These are phyloP conservation scores for Centrocercus urophasianus DNA, from an alignment of 2,113 vertebrate species.

Conservation along the genomic window DNA sequence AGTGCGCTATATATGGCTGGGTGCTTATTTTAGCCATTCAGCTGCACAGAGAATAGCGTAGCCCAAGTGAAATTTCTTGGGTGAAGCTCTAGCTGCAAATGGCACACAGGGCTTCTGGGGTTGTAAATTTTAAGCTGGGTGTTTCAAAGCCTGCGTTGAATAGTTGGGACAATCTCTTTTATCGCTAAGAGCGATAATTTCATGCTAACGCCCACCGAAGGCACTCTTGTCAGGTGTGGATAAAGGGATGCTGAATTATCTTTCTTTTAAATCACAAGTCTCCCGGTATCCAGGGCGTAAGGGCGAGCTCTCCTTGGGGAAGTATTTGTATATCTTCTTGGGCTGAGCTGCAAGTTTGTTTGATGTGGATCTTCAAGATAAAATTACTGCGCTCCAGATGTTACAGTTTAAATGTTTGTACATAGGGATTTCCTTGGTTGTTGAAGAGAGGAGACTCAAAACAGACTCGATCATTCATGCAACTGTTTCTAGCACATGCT, in stretches of 20 bases:
- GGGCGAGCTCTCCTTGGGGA: conserved; percentile 63
- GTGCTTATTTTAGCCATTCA: conserved; percentile 66
- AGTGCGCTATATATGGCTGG: conserved; percentile 58
- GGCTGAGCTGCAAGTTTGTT: conserved; percentile 67
- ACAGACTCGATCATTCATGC: conserved; percentile 73
- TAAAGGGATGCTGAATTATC: conserved; percentile 64
- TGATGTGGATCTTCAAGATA: conserved; percentile 80
- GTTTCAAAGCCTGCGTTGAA: conserved; percentile 15
- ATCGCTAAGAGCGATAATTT: conserved; percentile 56
- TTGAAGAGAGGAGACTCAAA: conserved; percentile 76
- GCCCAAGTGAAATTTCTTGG: conserved; percentile 38
- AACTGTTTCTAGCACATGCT: conserved; percentile 72
- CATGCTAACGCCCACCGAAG: conserved; percentile 33
- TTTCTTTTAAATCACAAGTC: conserved; percentile 50
- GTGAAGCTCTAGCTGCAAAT: conserved; percentile 35
- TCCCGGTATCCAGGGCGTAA: conserved; percentile 33
- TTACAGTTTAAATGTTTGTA: conserved; percentile 79
- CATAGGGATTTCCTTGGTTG: conserved; percentile 79
- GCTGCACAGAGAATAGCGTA: conserved; percentile 58
- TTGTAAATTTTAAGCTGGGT: conserved; percentile 40
- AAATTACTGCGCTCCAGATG: conserved; percentile 78
- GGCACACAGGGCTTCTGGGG: conserved; percentile 7
- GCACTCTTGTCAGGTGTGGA: conserved; percentile 48
- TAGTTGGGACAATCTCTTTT: conserved; percentile 57
- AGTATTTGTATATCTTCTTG: conserved; percentile 72